These are phyloP conservation scores for Laspeyria flexula DNA, from an alignment of 2,888 invertebrate species.

Conservation along the genomic window DNA sequence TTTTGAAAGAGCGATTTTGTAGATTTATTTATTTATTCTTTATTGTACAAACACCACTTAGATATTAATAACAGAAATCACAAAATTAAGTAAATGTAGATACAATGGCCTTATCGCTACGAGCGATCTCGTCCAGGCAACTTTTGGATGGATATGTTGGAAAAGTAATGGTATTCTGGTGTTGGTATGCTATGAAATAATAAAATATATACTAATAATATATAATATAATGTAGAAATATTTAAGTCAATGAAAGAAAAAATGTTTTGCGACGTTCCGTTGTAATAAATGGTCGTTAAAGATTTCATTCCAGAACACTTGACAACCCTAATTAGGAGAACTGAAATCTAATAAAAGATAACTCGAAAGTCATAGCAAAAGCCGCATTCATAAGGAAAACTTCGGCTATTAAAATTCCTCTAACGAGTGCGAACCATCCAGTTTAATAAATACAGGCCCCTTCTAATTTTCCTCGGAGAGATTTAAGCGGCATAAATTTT, in stretches of 20 bases:
- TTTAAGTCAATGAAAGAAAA: conserved; percentile 15
- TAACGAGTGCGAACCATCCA: conserved; percentile 81
- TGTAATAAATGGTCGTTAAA: conserved; percentile 61
- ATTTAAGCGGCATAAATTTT: conserved; percentile 84
- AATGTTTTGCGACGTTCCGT: conserved; percentile 18
- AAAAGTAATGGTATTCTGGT: too few species aligned
- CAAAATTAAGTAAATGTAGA: too few species aligned
- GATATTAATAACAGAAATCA: too few species aligned
- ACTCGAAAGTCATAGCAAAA: conserved; percentile 73
- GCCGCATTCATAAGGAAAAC: conserved; percentile 83
- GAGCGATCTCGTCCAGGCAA: too few species aligned
- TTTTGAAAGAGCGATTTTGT: conserved; percentile 7
- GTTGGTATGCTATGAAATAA: too few species aligned
- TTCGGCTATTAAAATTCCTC: conserved; percentile 83
- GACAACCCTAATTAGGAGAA: conserved; percentile 78
- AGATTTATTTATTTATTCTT: too few species aligned
- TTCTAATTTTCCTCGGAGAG: conserved; percentile 83
- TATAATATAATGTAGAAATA: too few species aligned
- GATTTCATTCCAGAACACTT: conserved; percentile 72
- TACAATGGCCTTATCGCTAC: too few species aligned
- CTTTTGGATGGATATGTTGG: too few species aligned
- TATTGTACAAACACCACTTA: too few species aligned
- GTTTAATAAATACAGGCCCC: conserved; percentile 83
- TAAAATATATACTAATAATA: too few species aligned
- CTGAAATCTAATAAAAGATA: conserved; percentile 83